phyloP scores from a whole-genome alignment of 2,113 vertebrate species.

The Calonectris borealis region DNA sequence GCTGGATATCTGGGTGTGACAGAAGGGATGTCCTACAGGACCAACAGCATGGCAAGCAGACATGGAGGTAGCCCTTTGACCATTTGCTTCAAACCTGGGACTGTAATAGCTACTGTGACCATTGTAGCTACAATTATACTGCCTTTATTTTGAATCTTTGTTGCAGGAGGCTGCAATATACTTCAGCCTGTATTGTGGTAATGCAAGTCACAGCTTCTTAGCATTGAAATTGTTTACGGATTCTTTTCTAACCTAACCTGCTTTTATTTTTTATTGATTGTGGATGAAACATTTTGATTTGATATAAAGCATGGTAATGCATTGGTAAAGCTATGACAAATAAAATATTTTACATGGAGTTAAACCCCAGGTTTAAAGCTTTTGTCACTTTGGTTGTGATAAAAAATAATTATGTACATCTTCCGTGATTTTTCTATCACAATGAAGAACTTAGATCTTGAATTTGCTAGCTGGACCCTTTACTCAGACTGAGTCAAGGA shows the following conservation, averaged over 20 bases:
- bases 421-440: constrained; percentile 38
- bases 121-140: not conserved
- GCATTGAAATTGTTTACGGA: not conserved
- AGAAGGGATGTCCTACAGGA: not conserved
- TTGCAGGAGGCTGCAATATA: not conserved
- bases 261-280: not conserved
- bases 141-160: not conserved
- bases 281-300: constrained; percentile 31
- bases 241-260: not conserved
- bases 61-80: not conserved
- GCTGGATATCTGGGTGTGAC: not conserved
- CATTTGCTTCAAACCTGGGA: not conserved
- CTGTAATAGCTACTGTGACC: not conserved
- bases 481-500: constrained; percentile 39
- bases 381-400: constrained; percentile 45
- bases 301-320: not conserved
- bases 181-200: not conserved
- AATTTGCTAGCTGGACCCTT: constrained; percentile 33
- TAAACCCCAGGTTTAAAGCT: constrained; percentile 7
- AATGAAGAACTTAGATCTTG: constrained; percentile 2
- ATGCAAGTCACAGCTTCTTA: not conserved
- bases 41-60: accelerated
- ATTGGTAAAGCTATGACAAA: not conserved
- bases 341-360: constrained; percentile 23
- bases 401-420: constrained; percentile 49